A percentile compares a stretch with the other conserved stretches of the same genome.
These are phyloP conservation scores for Allolobophora icterica DNA, from an alignment of 2,888 invertebrate species.

Conservation along the genomic window DNA sequence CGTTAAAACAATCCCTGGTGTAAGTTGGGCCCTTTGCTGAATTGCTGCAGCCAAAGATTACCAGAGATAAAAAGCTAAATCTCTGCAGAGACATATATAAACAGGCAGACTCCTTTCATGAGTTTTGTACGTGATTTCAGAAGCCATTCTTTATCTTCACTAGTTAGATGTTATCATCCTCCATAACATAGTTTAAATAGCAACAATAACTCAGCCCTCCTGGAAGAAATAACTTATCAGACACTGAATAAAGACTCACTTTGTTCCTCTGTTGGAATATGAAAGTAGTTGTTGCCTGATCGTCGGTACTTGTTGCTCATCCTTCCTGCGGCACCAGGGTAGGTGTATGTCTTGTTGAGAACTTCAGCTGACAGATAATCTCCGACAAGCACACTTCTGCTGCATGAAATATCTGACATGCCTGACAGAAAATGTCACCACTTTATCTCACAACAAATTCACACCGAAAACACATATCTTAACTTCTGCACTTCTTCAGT, in stretches of 20 bases:
- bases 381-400: conserved; percentile 52
- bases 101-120: neutral
- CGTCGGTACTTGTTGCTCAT: conserved; percentile 49
- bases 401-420: conserved; percentile 56
- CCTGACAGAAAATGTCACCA: conserved; percentile 38
- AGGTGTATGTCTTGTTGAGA: conserved; percentile 51
- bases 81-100: neutral
- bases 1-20: too few relatives aligned
- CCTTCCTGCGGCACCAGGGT: conserved; percentile 53
- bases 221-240: neutral
- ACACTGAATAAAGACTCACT: conserved; percentile 30
- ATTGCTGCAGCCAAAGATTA: neutral
- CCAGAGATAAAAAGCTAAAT: neutral
- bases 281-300: conserved; percentile 26
- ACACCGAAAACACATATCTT: neutral
- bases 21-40: neutral
- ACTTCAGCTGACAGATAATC: conserved; percentile 49
- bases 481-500: neutral
- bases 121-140: neutral
- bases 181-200: neutral
- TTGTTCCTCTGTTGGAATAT: conserved; percentile 29
- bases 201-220: neutral
- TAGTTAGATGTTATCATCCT: too few relatives aligned
- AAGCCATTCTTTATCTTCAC: neutral
- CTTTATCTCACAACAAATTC: neutral